phyloP scores from a whole-genome alignment of 2,113 vertebrate species.

The Phalacrocorax pelagicus region DNA sequence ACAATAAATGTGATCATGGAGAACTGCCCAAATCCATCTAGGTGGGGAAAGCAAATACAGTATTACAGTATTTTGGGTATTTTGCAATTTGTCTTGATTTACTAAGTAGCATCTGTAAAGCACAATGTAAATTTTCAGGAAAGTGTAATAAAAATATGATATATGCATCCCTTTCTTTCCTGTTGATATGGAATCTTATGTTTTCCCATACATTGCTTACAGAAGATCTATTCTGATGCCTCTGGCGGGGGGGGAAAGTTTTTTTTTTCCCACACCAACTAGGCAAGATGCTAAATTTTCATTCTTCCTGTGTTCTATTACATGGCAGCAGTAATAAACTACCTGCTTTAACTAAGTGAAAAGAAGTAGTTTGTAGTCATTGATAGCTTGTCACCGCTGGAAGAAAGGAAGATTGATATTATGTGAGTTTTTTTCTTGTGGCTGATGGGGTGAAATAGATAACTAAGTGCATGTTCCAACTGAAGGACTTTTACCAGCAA shows the following conservation, averaged over 20 bases:
- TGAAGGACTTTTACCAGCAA: background rate
- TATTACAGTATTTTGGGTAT: background rate
- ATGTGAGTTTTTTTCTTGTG: background rate
- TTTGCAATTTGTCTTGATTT: background rate
- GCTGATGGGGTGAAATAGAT: background rate
- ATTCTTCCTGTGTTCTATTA: background rate
- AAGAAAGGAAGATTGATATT: background rate
- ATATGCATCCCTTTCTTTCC: background rate
- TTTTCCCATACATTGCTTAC: background rate
- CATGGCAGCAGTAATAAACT: background rate
- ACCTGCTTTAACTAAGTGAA: background rate
- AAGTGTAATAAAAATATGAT: background rate
- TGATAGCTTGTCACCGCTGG: background rate
- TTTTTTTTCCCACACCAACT: rapidly evolving
- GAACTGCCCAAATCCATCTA: background rate
- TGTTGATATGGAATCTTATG: background rate
- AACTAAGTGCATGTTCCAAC: background rate
- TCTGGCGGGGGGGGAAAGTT: too few species aligned
- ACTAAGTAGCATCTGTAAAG: background rate
- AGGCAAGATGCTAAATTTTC: background rate
- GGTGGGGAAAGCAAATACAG: background rate
- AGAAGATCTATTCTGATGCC: background rate
- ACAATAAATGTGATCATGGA: background rate
- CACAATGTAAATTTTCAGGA: background rate
- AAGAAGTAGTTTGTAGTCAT: background rate